Evolutionary conservation across 2,113 vertebrate species (phyloP), one percentile per base, ranked within the genome.

Genomic region (Cyprinodon brontotheroides): DNA sequence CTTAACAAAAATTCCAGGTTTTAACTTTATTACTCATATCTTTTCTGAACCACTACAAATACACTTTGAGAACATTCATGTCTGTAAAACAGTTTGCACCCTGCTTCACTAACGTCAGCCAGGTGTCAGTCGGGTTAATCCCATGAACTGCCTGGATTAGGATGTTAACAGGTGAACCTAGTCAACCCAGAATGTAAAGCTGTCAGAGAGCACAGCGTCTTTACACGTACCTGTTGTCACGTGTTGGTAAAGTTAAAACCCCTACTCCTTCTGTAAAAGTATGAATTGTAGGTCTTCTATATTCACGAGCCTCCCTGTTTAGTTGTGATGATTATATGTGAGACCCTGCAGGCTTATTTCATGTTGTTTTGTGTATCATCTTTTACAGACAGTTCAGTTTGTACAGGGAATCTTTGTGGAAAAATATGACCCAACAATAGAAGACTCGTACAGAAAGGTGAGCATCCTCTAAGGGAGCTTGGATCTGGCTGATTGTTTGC

Each of bases 361-460:
- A 92, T 48, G 3, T 68, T 53, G 12, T 20, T 61, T 50, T 83
- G 29, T 90, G 37, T 80, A 17, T 68, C 69, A 70, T 81, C 45
- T 87, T 81, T 85, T 85, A 20, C 87, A 99, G 97, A 99, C 98
- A 83, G 98, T 99, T 93, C 98, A 99, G 90, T 99, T 99, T 79
- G 97, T 99, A 93, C 98, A 99, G 94, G 98, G 98, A 95, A 99
- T 99, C 94, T 99, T 99, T 93, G 98, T 99, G 92, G 98, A 99
- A 95, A 99, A 99, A 92, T 99, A 99, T 93, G 98, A 99, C 90
- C 98, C 98, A 78, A 99, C 98, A 94, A 99, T 99, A 97, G 98
- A 99, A 96, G 98, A 99, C 90, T 99, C 98, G 4, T 99, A 99
- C 95, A 97, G 98, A 96, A 99, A 99, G 97, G 98, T 99, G 95